Percentiles rank a stretch among this genome's conserved stretches.
These are phyloP conservation scores for Drosophila mimica DNA, from an alignment of 2,888 invertebrate genomes.

Conservation along the genomic window DNA sequence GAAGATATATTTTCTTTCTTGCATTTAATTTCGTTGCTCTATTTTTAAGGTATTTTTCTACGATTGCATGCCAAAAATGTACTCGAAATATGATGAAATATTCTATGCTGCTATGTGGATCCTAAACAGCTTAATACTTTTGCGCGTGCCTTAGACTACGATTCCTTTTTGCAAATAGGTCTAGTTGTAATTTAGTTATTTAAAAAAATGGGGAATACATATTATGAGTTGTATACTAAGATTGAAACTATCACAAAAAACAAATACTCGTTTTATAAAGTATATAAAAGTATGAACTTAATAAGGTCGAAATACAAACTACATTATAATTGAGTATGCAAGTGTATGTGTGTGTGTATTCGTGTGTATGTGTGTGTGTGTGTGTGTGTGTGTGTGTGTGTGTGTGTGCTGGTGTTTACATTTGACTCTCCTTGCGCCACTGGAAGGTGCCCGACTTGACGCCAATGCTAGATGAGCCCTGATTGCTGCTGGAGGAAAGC, in stretches of 20 bases:
- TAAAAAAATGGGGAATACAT: conserved; percentile 43
- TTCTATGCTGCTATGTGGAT: conserved; percentile 36
- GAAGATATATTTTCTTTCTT: conserved; percentile 10
- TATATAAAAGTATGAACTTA: conserved; percentile 60
- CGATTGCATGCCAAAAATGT: conserved; percentile 66
- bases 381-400: conserved; percentile 53
- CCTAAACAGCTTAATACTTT: conserved; percentile 65
- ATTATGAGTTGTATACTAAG: conserved; percentile 64
- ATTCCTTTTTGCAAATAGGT: conserved; percentile 43
- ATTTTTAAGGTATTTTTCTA: conserved; percentile 47
- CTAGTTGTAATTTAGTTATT: conserved; percentile 48
- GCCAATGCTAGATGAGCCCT: conserved; percentile 85
- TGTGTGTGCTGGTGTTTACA: conserved; percentile 74
- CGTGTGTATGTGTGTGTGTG: conserved; percentile 54
- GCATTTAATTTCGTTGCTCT: conserved; percentile 47
- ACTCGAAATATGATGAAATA: conserved; percentile 29
- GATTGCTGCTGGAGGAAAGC: conserved; percentile 84
- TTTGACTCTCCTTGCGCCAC: conserved; percentile 85
- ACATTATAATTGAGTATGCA: conserved; percentile 50
- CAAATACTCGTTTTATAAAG: conserved; percentile 69
- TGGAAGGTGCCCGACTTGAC: conserved; percentile 86
- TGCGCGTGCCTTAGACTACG: conserved; percentile 69
- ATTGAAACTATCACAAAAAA: conserved; percentile 81
- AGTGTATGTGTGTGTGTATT: conserved; percentile 31
- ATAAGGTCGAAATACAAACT: conserved; percentile 45